phyloP scores from a whole-genome alignment of 2,888 invertebrate species.

The Toxonevra muliebris region DNA sequence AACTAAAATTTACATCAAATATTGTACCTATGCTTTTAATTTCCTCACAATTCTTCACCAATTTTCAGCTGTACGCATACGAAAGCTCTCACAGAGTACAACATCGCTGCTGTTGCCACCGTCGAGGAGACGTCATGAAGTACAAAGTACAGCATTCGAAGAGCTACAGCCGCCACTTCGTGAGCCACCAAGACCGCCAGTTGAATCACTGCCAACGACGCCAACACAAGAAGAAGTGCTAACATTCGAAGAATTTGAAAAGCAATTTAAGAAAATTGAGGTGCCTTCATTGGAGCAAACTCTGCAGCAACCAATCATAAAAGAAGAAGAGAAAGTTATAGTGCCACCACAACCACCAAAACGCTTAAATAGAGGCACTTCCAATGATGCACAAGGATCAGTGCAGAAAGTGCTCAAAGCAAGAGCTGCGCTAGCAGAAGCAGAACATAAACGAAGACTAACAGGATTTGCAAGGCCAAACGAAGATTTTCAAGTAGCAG shows the following conservation, averaged over 20 bases:
- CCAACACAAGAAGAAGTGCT: constrained; percentile 31
- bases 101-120: constrained; percentile 37
- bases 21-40: too few species aligned
- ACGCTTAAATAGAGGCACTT: constrained; percentile 36
- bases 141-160: constrained; percentile 37
- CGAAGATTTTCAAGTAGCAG: constrained; percentile 24
- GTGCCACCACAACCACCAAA: constrained; percentile 32
- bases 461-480: background rate
- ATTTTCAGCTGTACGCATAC: constrained; percentile 46
- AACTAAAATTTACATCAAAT: too few species aligned
- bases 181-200: constrained; percentile 47
- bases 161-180: constrained; percentile 40
- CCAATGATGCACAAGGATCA: constrained; percentile 10
- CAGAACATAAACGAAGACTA: constrained; percentile 3
- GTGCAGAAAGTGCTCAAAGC: constrained; percentile 22
- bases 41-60: background rate
- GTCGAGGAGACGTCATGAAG: constrained; percentile 26
- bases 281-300: constrained; percentile 14
- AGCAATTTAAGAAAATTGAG: constrained; percentile 29
- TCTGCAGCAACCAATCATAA: background rate
- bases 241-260: constrained; percentile 43
- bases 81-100: constrained; percentile 38
- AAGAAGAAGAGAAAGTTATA: constrained; percentile 13
- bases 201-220: background rate
- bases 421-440: constrained; percentile 23